Percentiles rank a stretch among this genome's conserved stretches.
phyloP scores from a whole-genome alignment of 2,888 invertebrate genomes.

The Sepioteuthis lessoniana region DNA sequence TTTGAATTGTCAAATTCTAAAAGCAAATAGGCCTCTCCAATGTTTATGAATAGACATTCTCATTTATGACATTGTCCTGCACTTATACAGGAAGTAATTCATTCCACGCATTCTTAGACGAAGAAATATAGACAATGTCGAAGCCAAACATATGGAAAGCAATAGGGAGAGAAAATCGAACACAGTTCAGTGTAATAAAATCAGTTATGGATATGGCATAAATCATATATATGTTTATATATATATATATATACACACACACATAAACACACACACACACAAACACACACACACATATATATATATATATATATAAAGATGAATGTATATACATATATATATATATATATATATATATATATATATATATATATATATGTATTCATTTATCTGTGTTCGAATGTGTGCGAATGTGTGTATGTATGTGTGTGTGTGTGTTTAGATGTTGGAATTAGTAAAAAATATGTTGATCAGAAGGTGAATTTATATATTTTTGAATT shows the following conservation, averaged over 20 bases:
- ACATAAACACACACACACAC: neutral
- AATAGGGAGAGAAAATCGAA: neutral
- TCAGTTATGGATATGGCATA: no score
- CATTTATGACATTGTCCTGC: neutral
- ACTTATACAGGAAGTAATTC: neutral
- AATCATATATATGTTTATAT: no score
- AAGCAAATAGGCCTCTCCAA: slow-evolving; percentile 33
- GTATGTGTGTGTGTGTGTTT: neutral
- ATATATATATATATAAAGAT: no score
- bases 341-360: neutral
- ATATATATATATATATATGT: neutral
- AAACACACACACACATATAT: neutral
- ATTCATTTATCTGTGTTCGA: neutral
- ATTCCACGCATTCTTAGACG: neutral
- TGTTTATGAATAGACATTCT: neutral
- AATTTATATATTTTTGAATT: no score
- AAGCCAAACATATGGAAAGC: neutral
- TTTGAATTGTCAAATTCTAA: neutral
- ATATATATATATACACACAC: neutral
- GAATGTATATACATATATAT: no score
- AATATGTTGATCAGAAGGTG: no score
- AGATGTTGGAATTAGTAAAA: no score
- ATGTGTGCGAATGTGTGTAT: neutral
- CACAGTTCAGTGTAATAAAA: neutral
- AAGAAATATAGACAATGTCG: neutral